Evolutionary conservation across 2,113 vertebrate species (phyloP).

Genomic region (Jacana jacana): DNA sequence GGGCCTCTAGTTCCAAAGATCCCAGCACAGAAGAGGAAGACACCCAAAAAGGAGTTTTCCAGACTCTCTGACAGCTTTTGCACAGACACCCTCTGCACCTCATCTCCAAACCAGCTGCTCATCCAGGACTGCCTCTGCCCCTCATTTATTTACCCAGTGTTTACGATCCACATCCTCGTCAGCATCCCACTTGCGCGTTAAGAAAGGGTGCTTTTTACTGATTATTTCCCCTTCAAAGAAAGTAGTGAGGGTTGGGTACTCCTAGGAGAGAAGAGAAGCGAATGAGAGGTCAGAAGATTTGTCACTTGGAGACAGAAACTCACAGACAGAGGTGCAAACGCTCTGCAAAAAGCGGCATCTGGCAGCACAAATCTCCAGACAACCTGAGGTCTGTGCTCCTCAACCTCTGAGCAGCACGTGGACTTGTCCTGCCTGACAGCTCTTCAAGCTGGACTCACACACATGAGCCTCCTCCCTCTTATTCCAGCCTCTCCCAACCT

Average conservation of each 20-base stretch:
- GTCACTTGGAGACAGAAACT: neutral
- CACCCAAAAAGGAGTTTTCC: neutral
- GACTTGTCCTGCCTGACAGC: neutral
- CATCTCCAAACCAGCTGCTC: neutral
- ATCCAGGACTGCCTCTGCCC: neutral
- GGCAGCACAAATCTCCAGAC: rapidly evolving
- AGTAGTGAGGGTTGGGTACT: constrained; percentile 97
- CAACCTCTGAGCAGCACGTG: neutral
- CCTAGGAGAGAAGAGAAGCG: constrained; percentile 68
- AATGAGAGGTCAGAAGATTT: neutral
- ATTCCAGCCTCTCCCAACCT: neutral
- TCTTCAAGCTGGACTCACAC: neutral
- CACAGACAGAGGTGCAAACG: rapidly evolving
- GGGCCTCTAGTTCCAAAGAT: neutral
- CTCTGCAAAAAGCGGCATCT: neutral
- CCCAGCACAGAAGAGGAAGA: rapidly evolving
- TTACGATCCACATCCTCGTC: constrained; percentile 98
- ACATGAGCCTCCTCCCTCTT: neutral
- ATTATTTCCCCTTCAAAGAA: constrained; percentile 99
- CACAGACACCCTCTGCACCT: rapidly evolving
- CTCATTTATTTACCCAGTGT: constrained; percentile 85
- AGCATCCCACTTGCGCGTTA: constrained; percentile 97
- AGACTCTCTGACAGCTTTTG: neutral
- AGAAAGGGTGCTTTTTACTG: constrained; percentile 93
- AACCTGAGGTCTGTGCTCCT: rapidly evolving